phyloP scores from a whole-genome alignment of 2,797 vertebrate species.

The Scleropages formosus region DNA sequence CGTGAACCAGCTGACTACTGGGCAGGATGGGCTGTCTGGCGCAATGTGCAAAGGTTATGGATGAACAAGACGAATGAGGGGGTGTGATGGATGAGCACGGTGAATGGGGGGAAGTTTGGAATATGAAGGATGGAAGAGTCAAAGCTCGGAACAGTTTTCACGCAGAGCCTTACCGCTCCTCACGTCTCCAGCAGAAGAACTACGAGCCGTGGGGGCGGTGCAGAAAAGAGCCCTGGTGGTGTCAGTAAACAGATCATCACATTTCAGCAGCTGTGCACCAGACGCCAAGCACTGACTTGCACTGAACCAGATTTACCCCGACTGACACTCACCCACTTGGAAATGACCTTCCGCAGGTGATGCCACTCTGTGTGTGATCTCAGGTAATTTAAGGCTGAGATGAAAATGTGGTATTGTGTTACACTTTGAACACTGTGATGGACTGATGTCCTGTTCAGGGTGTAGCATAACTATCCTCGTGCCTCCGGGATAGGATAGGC shows the following conservation, averaged over 20 bases:
- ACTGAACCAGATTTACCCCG: neutral
- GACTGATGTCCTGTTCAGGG: no score
- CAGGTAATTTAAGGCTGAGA: no score
- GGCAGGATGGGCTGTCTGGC: slow-evolving; percentile 1
- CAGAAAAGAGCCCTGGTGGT: neutral
- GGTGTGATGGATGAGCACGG: neutral
- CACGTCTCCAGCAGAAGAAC: slow-evolving; percentile 6
- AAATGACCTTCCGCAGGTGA: neutral
- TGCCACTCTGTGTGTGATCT: neutral
- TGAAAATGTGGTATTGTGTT: no score
- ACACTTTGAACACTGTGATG: no score
- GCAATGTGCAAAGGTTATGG: slow-evolving; percentile 1
- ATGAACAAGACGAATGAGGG: neutral
- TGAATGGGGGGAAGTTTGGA: neutral
- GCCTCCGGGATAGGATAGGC: no score
- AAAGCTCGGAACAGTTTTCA: slow-evolving; percentile 1
- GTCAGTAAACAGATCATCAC: neutral
- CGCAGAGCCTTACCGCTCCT: neutral
- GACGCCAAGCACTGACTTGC: neutral
- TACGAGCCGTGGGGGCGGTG: no score
- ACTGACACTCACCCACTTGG: slow-evolving; percentile 3
- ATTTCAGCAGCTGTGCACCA: neutral
- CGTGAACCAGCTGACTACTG: neutral
- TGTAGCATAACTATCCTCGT: no score
- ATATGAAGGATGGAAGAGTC: slow-evolving; percentile 21